These are phyloP conservation scores for Coronaproctus castanopsis DNA, from an alignment of 2,888 invertebrate genomes.

Conservation along the genomic window DNA sequence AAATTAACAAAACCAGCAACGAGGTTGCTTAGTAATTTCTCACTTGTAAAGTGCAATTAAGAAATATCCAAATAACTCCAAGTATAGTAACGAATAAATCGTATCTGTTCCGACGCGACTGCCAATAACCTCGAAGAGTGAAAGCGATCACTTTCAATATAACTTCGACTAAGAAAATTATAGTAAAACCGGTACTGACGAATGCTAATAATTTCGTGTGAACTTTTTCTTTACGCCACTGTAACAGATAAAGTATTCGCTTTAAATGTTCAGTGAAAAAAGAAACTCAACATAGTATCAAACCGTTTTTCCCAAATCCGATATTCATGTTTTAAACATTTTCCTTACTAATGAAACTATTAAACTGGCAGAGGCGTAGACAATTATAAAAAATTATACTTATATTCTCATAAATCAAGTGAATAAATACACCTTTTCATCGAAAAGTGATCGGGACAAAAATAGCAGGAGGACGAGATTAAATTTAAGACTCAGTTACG, in stretches of 20 bases:
- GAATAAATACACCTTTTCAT: too few relatives aligned
- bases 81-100: slow-evolving; percentile 91
- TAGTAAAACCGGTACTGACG: slow-evolving; percentile 69
- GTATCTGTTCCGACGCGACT: slow-evolving; percentile 88
- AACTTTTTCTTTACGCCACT: slow-evolving; percentile 70
- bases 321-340: neutral
- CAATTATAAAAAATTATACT: too few relatives aligned
- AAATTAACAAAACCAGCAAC: too few relatives aligned
- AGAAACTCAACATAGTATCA: too few relatives aligned
- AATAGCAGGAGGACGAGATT: too few relatives aligned
- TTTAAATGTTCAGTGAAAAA: neutral
- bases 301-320: neutral
- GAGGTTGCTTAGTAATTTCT: slow-evolving; percentile 17
- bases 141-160: slow-evolving; percentile 96
- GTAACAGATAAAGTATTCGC: slow-evolving; percentile 20
- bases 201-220: slow-evolving; percentile 65
- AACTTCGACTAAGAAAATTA: slow-evolving; percentile 88
- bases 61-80: slow-evolving; percentile 90
- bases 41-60: slow-evolving; percentile 72
- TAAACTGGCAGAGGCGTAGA: too few relatives aligned
- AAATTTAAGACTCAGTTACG: too few relatives aligned
- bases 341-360: neutral
- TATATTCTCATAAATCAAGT: too few relatives aligned
- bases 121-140: slow-evolving; percentile 95
- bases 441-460: too few relatives aligned